Evolutionary conservation across 2,113 vertebrate genomes (phyloP).

Genomic region (Malaclemys terrapin): DNA sequence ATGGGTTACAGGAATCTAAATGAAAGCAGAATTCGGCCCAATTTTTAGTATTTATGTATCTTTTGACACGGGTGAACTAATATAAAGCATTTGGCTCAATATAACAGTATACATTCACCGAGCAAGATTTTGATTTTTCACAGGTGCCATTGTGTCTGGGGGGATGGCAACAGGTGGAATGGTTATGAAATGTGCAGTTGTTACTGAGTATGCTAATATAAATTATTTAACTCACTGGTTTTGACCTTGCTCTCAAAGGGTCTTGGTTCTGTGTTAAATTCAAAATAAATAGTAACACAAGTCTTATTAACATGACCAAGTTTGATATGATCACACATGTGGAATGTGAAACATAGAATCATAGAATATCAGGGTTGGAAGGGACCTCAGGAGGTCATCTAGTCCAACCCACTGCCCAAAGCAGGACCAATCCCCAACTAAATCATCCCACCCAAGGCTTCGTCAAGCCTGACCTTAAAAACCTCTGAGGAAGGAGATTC

Average conservation of each 20-base stretch:
- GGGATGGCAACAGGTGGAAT: neutral
- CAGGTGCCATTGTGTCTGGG: neutral
- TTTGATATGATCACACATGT: neutral
- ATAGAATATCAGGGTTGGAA: no score
- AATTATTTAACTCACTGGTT: neutral
- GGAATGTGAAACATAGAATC: neutral
- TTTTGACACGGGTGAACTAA: neutral
- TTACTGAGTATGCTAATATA: neutral
- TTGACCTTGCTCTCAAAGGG: neutral
- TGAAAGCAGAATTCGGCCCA: neutral
- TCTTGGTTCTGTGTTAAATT: neutral
- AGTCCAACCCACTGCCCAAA: no score
- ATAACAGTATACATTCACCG: rapidly evolving
- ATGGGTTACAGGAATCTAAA: neutral
- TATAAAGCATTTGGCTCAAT: neutral
- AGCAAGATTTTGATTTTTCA: neutral
- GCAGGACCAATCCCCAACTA: no score
- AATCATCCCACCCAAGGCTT: no score
- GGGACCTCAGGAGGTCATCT: no score
- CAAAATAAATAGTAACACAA: neutral
- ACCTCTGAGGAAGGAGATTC: no score
- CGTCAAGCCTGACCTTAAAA: no score
- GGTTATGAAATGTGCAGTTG: neutral
- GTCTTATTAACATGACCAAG: neutral
- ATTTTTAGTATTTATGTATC: rapidly evolving